phyloP scores from a whole-genome alignment of 1,140 invertebrate species.

The Euura saliciscinereae region DNA sequence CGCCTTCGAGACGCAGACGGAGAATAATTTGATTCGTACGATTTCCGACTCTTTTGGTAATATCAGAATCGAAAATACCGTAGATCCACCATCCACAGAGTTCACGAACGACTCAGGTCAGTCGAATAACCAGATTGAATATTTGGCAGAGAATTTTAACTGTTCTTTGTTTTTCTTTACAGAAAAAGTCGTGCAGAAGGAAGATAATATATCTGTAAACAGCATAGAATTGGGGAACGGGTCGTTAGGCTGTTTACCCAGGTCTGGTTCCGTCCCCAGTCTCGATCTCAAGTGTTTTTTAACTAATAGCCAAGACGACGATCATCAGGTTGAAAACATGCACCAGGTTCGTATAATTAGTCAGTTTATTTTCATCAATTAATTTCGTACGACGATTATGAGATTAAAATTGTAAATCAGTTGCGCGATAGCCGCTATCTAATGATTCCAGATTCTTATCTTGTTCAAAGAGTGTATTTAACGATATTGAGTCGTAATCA shows the following conservation, averaged over 20 bases:
- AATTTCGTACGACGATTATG: not conserved
- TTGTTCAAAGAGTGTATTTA: too few relatives aligned
- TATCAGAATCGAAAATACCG: slow-evolving; percentile 42
- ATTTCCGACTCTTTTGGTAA: slow-evolving; percentile 52
- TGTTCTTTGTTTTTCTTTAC: slow-evolving; percentile 16
- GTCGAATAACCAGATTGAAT: slow-evolving; percentile 18
- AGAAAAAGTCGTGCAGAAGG: slow-evolving; percentile 50
- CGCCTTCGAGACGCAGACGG: slow-evolving; percentile 30
- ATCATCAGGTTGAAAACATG: slow-evolving; percentile 48
- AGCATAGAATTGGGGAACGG: slow-evolving; percentile 52
- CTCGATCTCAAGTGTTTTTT: slow-evolving; percentile 59
- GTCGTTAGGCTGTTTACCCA: slow-evolving; percentile 45
- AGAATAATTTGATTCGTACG: slow-evolving; percentile 43
- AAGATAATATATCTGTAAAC: slow-evolving; percentile 54
- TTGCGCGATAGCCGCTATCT: too few relatives aligned
- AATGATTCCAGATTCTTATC: too few relatives aligned
- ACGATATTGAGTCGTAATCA: too few relatives aligned
- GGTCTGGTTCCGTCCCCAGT: slow-evolving; percentile 60
- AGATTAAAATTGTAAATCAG: too few relatives aligned
- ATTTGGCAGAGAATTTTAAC: not conserved
- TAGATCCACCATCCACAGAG: slow-evolving; percentile 37
- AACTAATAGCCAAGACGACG: slow-evolving; percentile 50
- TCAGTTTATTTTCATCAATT: slow-evolving; percentile 14
- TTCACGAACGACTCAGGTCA: slow-evolving; percentile 40
- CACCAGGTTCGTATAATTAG: slow-evolving; percentile 50